Evolutionary conservation across 2,797 vertebrate genomes (phyloP).

Genomic region (Acipenser oxyrinchus): DNA sequence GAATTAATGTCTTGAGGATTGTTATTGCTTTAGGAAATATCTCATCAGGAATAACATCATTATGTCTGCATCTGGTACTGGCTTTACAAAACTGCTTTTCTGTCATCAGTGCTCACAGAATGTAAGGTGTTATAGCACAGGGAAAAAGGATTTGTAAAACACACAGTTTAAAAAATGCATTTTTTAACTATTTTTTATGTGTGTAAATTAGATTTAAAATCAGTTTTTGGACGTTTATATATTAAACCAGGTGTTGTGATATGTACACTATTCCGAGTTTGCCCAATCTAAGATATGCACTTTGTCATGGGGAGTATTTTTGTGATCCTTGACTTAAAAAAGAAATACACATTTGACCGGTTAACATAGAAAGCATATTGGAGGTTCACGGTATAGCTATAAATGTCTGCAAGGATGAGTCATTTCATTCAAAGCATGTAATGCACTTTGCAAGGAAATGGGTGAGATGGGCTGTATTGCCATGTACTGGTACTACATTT

Average conservation of each 20-base stretch:
- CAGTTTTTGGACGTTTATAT: too few species aligned
- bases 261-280: too few species aligned
- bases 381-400: slow-evolving; percentile 37
- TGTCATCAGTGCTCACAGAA: slow-evolving; percentile 1
- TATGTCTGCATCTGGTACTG: slow-evolving; percentile 46
- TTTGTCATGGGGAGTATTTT: too few species aligned
- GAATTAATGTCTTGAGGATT: slow-evolving; percentile 54
- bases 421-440: slow-evolving; percentile 36
- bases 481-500: slow-evolving; percentile 17
- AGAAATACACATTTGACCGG: too few species aligned
- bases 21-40: slow-evolving; percentile 53
- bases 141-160: too few species aligned
- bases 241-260: too few species aligned
- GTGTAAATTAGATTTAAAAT: too few species aligned
- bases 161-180: too few species aligned
- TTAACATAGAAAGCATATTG: too few species aligned
- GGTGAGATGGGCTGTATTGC: slow-evolving; percentile 21
- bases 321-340: too few species aligned
- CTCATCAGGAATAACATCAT: slow-evolving; percentile 41
- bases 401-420: slow-evolving; percentile 56
- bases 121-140: slow-evolving; percentile 2
- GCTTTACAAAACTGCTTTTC: slow-evolving; percentile 23
- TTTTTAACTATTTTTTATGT: too few species aligned
- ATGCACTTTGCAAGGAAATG: slow-evolving; percentile 19
- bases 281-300: too few species aligned